Evolutionary conservation across 1,140 invertebrate species (phyloP), one percentile per base, ranked within the genome.

Genomic region (Lycorma delicatula): DNA sequence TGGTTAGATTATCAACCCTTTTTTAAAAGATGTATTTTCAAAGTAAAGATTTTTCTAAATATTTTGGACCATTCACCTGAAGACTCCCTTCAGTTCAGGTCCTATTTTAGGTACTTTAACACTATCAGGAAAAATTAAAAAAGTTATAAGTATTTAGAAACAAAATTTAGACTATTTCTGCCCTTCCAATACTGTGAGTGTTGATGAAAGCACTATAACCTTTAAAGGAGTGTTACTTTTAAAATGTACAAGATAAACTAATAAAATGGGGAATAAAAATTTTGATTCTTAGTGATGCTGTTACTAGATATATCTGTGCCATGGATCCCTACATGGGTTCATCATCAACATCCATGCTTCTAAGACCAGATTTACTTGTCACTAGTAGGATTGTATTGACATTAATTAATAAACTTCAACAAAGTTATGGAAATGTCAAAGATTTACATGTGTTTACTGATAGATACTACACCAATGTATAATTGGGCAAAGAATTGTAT

Each of bases 201-300:
- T 57, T 13, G 55, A 46, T 28, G 54, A 44, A 56, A 56, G 54
- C 22, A 56, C 54, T 13, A 44, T 46, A n/a, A 20, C 7, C 20
- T 57, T 57, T 26, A 48, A 57, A 48, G 55, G 55, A 28, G 55
- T n/a, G 55, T 57, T 20, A 23, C 38, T 1, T 57, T 57, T 22
- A 57, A 57, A 22, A 28, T 49, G 7, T 57, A 57, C 23, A 57
- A 49, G 23, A 27, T 28, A 51, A 51, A n/a, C n/a, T n/a, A n/a
- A n/a, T n/a, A n/a, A n/a, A 28, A 38, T 54, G 52, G 52, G 52
- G 52, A 18, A 54, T 54, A 13, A 54, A 54, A 38, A 31, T 54
- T 11, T 54, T 54, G 18, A 31, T 54, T 36, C 20, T 54, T 22
- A 31, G 26, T 20, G 28, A 54, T 54, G 29, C 26, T 54, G 20